Conservation (phyloP, 2,888 invertebrate genomes). For the Caenorhabditis sp. region DNA sequence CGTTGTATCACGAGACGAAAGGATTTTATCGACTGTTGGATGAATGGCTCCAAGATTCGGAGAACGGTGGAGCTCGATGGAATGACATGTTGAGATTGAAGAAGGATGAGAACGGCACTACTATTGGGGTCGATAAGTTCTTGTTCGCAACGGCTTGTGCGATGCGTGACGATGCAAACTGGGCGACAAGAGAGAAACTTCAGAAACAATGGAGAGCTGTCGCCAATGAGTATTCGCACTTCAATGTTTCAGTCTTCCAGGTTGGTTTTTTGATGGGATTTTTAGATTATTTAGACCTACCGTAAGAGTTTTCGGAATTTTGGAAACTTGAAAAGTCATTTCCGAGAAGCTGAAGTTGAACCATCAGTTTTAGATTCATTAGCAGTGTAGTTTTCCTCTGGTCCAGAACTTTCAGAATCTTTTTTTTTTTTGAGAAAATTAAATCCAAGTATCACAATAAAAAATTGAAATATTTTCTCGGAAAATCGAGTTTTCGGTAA, state of each 20-base stretch:
- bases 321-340: neutral
- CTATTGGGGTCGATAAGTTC: conserved; percentile 49
- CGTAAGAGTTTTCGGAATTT: no score
- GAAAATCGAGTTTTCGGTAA: no score
- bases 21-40: conserved; percentile 51
- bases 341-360: no score
- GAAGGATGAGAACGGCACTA: conserved; percentile 32
- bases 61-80: conserved; percentile 57
- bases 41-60: conserved; percentile 56
- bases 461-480: no score
- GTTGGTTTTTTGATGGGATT: conserved; percentile 18
- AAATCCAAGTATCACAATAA: no score
- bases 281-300: neutral
- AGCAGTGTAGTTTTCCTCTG: no score
- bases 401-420: no score
- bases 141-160: conserved; percentile 62
- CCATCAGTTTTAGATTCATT: no score
- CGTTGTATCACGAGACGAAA: conserved; percentile 42
- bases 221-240: conserved; percentile 46
- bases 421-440: no score
- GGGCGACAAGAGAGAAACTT: conserved; percentile 48
- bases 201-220: conserved; percentile 56
- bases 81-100: conserved; percentile 57
- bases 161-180: conserved; percentile 55
- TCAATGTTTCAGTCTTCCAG: conserved; percentile 62